Evolutionary conservation across 2,888 invertebrate genomes (phyloP).

Genomic region (Drosophila nr. fundita): DNA sequence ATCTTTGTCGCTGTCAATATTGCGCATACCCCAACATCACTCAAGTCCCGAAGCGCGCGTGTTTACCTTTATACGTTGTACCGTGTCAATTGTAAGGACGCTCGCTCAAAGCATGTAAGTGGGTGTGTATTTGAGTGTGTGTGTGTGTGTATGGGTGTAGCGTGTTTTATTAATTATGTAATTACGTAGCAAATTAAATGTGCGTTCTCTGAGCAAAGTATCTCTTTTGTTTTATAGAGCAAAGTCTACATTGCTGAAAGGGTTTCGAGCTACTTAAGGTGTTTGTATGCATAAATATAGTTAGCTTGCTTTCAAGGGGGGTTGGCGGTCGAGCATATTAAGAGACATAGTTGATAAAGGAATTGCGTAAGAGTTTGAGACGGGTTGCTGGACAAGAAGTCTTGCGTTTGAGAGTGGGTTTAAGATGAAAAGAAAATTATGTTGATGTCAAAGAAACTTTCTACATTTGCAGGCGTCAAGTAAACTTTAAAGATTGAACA

Average conservation of each 20-base stretch:
- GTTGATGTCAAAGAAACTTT: conserved; percentile 3
- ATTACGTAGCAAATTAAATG: conserved; percentile 76
- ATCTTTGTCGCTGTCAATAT: conserved; percentile 74
- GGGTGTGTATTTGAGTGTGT: conserved; percentile 5
- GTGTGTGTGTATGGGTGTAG: conserved; percentile 15
- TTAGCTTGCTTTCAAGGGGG: conserved; percentile 46
- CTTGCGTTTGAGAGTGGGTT: conserved; percentile 5
- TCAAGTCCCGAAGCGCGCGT: conserved; percentile 37
- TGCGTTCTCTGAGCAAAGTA: conserved; percentile 38
- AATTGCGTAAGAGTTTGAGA: conserved; percentile 18
- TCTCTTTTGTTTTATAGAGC: conserved; percentile 43
- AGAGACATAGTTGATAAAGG: conserved; percentile 34
- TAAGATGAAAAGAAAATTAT: conserved; percentile 27
- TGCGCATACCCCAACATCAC: conserved; percentile 71
- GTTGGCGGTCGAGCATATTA: conserved; percentile 8
- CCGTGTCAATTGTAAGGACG: conserved; percentile 21
- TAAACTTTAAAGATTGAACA: neutral
- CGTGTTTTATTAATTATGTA: conserved; percentile 74
- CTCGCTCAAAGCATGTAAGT: neutral
- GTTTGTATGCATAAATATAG: conserved; percentile 57
- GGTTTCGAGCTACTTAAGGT: conserved; percentile 57
- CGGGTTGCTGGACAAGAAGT: conserved; percentile 25
- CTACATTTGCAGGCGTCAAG: neutral
- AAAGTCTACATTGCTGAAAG: conserved; percentile 30
- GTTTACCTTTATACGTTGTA: conserved; percentile 52